Percentiles rank a stretch among this genome's conserved stretches.
Evolutionary conservation across 2,888 invertebrate genomes (phyloP).

Genomic region (Melanchra persicariae): DNA sequence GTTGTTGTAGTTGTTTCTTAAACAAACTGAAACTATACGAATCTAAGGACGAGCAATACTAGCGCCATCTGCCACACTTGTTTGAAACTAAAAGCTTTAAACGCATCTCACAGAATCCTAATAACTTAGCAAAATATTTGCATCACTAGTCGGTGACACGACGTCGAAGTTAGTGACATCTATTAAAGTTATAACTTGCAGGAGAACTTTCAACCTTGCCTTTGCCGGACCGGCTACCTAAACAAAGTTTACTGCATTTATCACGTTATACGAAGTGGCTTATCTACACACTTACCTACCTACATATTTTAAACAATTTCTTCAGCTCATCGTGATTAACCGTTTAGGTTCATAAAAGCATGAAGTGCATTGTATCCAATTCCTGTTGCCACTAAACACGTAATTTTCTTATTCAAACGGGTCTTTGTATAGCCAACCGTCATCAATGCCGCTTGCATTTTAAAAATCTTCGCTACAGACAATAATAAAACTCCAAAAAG

Average conservation of each 20-base stretch:
- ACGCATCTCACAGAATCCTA: neutral
- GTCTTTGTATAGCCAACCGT: neutral
- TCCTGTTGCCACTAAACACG: neutral
- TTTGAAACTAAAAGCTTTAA: conserved; percentile 7
- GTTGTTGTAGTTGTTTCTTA: too few relatives aligned
- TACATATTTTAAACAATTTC: too few relatives aligned
- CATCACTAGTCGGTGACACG: neutral
- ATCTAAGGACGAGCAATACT: neutral
- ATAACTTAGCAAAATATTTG: conserved; percentile 7
- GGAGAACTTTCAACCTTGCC: neutral
- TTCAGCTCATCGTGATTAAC: neutral
- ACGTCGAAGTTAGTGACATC: neutral
- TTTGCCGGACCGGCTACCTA: neutral
- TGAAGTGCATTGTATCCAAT: neutral
- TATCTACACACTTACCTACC: neutral
- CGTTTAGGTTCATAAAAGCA: neutral
- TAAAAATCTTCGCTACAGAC: conserved; percentile 1
- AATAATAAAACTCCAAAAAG: conserved; percentile 16
- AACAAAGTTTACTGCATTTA: too few relatives aligned
- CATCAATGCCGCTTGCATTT: neutral
- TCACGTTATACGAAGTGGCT: neutral
- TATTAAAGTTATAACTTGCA: neutral
- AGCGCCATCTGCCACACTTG: conserved; percentile 22
- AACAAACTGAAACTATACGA: neutral
- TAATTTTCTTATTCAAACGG: neutral